A percentile compares a stretch with the other conserved stretches of the same genome.
Evolutionary conservation across 2,113 vertebrate species (phyloP).

Genomic region (Sprattus sprattus): DNA sequence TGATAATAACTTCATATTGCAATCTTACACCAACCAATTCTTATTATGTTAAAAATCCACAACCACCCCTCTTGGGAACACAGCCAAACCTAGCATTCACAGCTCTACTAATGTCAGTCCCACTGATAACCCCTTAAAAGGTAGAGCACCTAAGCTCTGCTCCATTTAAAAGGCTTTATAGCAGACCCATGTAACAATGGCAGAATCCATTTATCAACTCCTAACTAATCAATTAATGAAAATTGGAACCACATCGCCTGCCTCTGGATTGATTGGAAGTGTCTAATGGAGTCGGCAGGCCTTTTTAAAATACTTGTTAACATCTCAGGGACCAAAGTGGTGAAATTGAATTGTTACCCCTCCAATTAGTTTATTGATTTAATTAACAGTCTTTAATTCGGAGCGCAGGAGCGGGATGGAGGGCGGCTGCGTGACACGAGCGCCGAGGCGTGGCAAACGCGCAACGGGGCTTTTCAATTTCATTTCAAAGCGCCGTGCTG

Average conservation of each 20-base stretch:
- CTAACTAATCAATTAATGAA: slow-evolving; percentile 84
- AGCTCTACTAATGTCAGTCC: neutral
- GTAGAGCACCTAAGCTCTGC: neutral
- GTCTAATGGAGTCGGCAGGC: slow-evolving; percentile 68
- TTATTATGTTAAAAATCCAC: neutral
- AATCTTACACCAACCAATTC: neutral
- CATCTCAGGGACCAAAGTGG: slow-evolving; percentile 72
- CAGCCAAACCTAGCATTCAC: neutral
- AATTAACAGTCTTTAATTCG: slow-evolving; percentile 86
- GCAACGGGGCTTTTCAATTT: slow-evolving; percentile 6
- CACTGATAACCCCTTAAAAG: slow-evolving; percentile 15
- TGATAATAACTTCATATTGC: neutral
- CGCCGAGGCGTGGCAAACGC: slow-evolving; percentile 59
- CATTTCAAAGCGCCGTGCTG: neutral
- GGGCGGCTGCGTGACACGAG: slow-evolving; percentile 72
- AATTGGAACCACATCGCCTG: slow-evolving; percentile 79
- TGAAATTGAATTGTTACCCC: slow-evolving; percentile 82
- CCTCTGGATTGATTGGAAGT: slow-evolving; percentile 74
- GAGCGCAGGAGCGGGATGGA: slow-evolving; percentile 72
- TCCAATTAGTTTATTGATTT: slow-evolving; percentile 89
- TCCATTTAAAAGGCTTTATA: slow-evolving; percentile 28
- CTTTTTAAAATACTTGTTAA: slow-evolving; percentile 71
- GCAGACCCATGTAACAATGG: slow-evolving; percentile 61
- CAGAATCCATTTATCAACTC: slow-evolving; percentile 78
- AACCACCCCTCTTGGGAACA: neutral